Evolutionary conservation across 1,140 invertebrate genomes (phyloP), one percentile per base, ranked within the genome.

Genomic region (Lordiphosa mommai): DNA sequence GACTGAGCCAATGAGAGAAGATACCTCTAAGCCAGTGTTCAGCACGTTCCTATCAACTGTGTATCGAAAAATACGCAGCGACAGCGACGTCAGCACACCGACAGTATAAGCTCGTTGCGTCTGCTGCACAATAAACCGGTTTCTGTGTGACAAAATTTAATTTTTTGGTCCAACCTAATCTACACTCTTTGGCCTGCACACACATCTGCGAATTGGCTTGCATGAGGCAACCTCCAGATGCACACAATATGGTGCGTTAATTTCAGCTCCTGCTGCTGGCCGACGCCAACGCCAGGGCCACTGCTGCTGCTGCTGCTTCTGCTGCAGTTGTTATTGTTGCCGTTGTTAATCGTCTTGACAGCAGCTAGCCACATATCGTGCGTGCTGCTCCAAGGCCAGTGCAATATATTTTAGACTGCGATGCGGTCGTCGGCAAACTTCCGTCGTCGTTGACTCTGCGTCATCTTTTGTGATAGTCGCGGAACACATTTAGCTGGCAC

Each of bases 321-420:
- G 64, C 30, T 44, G 40, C 46, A 38, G 47, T 16, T 49, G 46
- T 33, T 58, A 44, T 37, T 53, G 51, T 16, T 59, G 34, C 27
- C 27, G 76, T 59, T 82, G 76, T 82, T 82, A 82, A 82, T 84
- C 76, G 76, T 72, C 77, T 82, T 76, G 77, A 82, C 76, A 67
- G 77, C 65, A 55, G 23, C 12, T 37, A 36, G 27, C 10, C 49
- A 49, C 23, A 64, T 56, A 61, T 61, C 60, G 76, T 82, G 77
- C 76, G 76, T 82, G 77, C 76, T 67, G 58, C 72, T 76, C 63
- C 77, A 82, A 82, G 77, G 77, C 77, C 77, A 82, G 63, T 72
- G 72, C 72, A 72, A 84, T 82, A 84, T 82, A 84, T 77, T 82
- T 82, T 84, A 82, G 58, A 57, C 47, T 55, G 74, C 55, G 53